phyloP scores from a whole-genome alignment of 2,888 invertebrate genomes.

The Aquatica leii region DNA sequence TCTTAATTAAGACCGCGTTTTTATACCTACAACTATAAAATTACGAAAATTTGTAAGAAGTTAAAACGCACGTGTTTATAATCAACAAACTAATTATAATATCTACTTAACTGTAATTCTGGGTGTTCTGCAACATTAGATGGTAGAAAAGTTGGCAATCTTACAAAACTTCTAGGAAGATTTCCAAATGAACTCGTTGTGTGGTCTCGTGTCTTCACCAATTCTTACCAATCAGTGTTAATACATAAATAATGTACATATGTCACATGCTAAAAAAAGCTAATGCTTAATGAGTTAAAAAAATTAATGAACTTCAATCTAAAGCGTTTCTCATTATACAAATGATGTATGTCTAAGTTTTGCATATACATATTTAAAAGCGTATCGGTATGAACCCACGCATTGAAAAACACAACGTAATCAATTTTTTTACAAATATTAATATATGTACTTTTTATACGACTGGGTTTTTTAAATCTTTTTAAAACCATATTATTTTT shows the following conservation, averaged over 20 bases:
- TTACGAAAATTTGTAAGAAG: constrained; percentile 19
- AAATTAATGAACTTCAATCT: constrained; percentile 10
- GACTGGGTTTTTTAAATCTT: too few species aligned
- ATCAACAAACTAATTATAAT: constrained; percentile 35
- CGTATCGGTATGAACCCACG: too few species aligned
- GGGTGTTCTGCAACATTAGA: constrained; percentile 45
- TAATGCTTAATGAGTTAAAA: not conserved
- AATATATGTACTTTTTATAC: too few species aligned
- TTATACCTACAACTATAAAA: constrained; percentile 14
- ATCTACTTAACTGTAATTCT: constrained; percentile 44
- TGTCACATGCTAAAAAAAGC: constrained; percentile 29
- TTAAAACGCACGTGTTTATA: constrained; percentile 14
- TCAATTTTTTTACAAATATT: too few species aligned
- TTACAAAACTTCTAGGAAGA: constrained; percentile 45
- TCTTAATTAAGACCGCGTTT: constrained; percentile 30
- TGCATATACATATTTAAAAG: too few species aligned
- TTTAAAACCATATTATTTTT: too few species aligned
- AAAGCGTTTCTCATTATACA: not conserved
- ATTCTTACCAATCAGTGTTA: constrained; percentile 34
- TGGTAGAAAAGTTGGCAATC: constrained; percentile 42
- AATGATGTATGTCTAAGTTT: constrained; percentile 2
- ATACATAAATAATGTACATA: constrained; percentile 38
- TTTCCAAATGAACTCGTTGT: constrained; percentile 42
- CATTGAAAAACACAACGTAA: too few species aligned
- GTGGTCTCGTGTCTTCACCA: constrained; percentile 42